phyloP scores from a whole-genome alignment of 2,797 vertebrate species.

The Staurois parvus region DNA sequence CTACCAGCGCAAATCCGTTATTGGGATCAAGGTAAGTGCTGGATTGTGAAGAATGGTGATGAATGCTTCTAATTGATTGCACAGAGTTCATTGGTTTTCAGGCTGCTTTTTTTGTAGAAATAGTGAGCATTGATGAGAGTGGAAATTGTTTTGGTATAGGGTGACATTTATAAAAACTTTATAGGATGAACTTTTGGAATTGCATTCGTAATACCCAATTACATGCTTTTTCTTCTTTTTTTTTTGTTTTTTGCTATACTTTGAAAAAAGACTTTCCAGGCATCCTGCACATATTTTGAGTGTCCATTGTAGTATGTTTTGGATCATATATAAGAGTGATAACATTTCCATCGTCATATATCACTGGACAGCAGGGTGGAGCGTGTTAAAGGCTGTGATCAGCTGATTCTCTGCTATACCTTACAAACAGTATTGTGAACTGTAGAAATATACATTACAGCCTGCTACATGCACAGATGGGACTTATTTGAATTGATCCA shows the following conservation, averaged over 20 bases:
- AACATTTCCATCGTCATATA: too few species aligned
- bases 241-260: too few species aligned
- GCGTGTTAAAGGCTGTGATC: too few species aligned
- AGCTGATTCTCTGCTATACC: too few species aligned
- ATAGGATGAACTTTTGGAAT: not conserved
- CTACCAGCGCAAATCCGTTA: slow-evolving; percentile 89
- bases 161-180: not conserved
- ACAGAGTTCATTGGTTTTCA: too few species aligned
- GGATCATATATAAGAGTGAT: not conserved
- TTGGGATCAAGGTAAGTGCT: slow-evolving; percentile 90
- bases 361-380: too few species aligned
- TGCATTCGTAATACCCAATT: too few species aligned
- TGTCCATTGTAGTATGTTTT: not conserved
- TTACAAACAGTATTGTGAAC: not conserved
- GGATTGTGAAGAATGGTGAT: not conserved
- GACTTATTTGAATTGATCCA: not conserved
- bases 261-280: too few species aligned
- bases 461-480: not conserved
- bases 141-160: not conserved
- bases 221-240: too few species aligned
- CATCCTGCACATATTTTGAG: too few species aligned
- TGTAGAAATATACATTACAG: not conserved
- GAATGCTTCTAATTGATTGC: not conserved
- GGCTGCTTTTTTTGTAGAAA: not conserved
- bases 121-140: too few species aligned